Evolutionary conservation across 1,140 invertebrate genomes (phyloP).

Genomic region (Scylla paramamosain): DNA sequence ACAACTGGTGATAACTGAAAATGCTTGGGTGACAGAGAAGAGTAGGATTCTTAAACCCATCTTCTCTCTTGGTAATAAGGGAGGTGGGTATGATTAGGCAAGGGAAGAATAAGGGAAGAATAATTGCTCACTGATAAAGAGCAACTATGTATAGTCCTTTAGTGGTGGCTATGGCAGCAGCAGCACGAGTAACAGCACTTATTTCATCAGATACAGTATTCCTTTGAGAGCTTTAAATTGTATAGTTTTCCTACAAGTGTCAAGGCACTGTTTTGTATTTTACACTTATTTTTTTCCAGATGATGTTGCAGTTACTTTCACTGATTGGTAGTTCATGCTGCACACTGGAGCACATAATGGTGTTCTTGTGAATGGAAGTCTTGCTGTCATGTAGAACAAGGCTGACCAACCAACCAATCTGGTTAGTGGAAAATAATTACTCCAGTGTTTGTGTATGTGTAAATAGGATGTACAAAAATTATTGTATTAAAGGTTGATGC

Average conservation of each 20-base stretch:
- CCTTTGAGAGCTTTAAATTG: not conserved
- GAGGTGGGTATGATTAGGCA: not conserved
- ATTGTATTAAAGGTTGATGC: not conserved
- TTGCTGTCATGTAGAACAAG: not conserved
- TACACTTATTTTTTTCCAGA: not conserved
- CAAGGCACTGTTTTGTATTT: not conserved
- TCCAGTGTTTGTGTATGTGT: constrained; percentile 24
- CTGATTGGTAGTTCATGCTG: not conserved
- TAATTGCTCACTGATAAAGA: not conserved
- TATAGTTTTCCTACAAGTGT: not conserved
- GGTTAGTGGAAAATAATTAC: not conserved
- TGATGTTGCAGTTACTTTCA: not conserved
- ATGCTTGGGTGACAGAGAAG: not conserved
- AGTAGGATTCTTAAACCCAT: not conserved
- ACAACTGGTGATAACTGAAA: not conserved
- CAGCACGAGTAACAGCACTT: not conserved
- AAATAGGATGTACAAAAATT: not conserved
- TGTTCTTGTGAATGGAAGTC: not conserved
- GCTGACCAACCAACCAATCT: not conserved
- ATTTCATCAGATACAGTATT: too few relatives aligned
- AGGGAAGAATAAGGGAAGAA: not conserved
- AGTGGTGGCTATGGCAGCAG: not conserved
- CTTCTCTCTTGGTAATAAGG: not conserved
- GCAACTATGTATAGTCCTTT: not conserved
- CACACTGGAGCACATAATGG: too few relatives aligned